Percentiles rank a stretch among this genome's conserved stretches.
phyloP scores from a whole-genome alignment of 2,888 invertebrate species.

The Lagria hirta region DNA sequence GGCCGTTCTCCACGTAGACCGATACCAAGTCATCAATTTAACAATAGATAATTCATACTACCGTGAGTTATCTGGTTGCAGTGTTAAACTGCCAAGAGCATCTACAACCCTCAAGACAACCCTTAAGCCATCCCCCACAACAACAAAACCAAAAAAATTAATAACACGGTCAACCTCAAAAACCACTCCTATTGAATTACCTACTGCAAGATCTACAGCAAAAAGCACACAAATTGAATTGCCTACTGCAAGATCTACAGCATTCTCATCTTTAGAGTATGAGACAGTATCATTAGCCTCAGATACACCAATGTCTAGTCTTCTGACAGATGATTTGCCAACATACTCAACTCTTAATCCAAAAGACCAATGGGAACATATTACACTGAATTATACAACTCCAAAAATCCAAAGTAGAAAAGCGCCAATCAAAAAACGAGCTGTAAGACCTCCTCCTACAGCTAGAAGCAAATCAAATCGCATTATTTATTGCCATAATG shows the following conservation, averaged over 20 bases:
- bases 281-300: neutral
- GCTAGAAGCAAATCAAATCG: conserved; percentile 39
- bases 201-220: conserved; percentile 8
- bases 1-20: conserved; percentile 66
- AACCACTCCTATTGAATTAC: conserved; percentile 8
- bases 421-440: conserved; percentile 36
- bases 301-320: neutral
- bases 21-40: conserved; percentile 79
- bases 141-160: conserved; percentile 29
- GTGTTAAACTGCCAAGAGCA: conserved; percentile 28
- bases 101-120: too few relatives aligned
- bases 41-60: conserved; percentile 62
- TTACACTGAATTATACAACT: too few relatives aligned
- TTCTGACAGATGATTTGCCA: conserved; percentile 8
- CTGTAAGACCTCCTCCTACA: conserved; percentile 53
- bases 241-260: conserved; percentile 9
- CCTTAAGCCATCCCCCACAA: too few relatives aligned
- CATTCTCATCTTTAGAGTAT: conserved; percentile 2
- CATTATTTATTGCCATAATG: conserved; percentile 63
- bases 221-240: conserved; percentile 2
- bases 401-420: neutral
- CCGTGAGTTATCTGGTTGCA: conserved; percentile 63
- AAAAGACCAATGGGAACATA: conserved; percentile 11
- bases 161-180: conserved; percentile 21
- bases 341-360: conserved; percentile 7